These are phyloP conservation scores for Colostygia pectinataria DNA, from an alignment of 2,888 invertebrate species.

Conservation along the genomic window DNA sequence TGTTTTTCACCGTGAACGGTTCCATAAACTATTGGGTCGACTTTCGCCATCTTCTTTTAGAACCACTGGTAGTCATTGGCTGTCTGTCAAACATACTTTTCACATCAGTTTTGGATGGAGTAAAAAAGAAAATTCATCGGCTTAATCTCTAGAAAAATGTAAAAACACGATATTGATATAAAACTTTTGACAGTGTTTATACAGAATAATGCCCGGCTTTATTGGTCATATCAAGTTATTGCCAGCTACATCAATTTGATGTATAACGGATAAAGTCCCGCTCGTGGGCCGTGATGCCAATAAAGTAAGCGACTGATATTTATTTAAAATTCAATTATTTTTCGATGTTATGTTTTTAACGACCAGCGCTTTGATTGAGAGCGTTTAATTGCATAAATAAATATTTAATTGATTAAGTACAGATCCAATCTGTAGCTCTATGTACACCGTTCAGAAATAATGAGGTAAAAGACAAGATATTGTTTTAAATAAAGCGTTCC, in stretches of 20 bases:
- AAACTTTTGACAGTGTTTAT: neutral
- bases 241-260: constrained; percentile 16
- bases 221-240: constrained; percentile 23
- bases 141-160: neutral
- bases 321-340: constrained; percentile 52
- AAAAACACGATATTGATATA: neutral
- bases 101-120: too few relatives aligned
- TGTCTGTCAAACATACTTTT: too few relatives aligned
- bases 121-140: too few relatives aligned
- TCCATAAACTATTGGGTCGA: too few relatives aligned
- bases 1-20: too few relatives aligned
- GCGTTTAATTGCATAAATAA: constrained; percentile 61
- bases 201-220: constrained; percentile 6
- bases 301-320: constrained; percentile 35
- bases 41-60: too few relatives aligned
- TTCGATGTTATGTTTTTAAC: constrained; percentile 45
- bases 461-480: too few relatives aligned
- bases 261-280: constrained; percentile 23
- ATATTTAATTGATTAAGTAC: constrained; percentile 52
- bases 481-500: too few relatives aligned
- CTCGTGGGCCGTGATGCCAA: constrained; percentile 30
- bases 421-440: constrained; percentile 6
- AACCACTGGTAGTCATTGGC: too few relatives aligned
- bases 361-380: constrained; percentile 44
- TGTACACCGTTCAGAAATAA: constrained; percentile 10